phyloP scores from a whole-genome alignment of 2,888 invertebrate species.

The Coenonympha glycerion region DNA sequence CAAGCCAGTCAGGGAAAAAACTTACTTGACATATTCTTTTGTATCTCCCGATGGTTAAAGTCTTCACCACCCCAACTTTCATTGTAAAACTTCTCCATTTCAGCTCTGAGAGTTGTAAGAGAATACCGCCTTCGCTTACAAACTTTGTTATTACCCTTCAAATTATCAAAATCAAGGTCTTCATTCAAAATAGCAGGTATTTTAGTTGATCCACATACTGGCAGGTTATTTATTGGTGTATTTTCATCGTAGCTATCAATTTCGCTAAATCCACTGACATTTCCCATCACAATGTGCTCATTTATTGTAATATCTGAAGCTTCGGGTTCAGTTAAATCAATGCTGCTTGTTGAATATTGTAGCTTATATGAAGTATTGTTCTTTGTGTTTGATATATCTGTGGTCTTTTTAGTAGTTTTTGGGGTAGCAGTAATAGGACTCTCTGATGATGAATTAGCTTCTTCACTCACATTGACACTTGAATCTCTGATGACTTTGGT shows the following conservation, averaged over 20 bases:
- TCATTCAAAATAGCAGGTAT: slow-evolving; percentile 63
- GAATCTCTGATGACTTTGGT: slow-evolving; percentile 42
- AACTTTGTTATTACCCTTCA: slow-evolving; percentile 57
- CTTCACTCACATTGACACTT: slow-evolving; percentile 13
- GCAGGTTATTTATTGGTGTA: slow-evolving; percentile 27
- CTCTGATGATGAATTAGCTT: slow-evolving; percentile 26
- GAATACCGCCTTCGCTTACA: slow-evolving; percentile 56
- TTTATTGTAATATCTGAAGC: slow-evolving; percentile 36
- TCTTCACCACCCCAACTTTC: slow-evolving; percentile 80
- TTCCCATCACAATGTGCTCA: slow-evolving; percentile 62
- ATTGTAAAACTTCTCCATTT: slow-evolving; percentile 80
- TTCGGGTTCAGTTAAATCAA: slow-evolving; percentile 49
- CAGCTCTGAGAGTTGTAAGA: slow-evolving; percentile 57
- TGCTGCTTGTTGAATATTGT: no score
- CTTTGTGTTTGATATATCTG: slow-evolving; percentile 28
- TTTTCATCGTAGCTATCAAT: slow-evolving; percentile 31
- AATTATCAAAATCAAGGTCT: slow-evolving; percentile 64
- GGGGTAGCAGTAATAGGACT: slow-evolving; percentile 19
- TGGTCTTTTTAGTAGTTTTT: slow-evolving; percentile 29
- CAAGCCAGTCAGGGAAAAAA: no score
- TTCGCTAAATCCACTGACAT: slow-evolving; percentile 57
- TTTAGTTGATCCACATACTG: slow-evolving; percentile 60
- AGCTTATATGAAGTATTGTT: slow-evolving; percentile 27
- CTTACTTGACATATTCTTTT: slow-evolving; percentile 80
- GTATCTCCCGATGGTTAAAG: slow-evolving; percentile 75